These are phyloP conservation scores for Branchinecta lynchi DNA, from an alignment of 1,140 invertebrate species.

Conservation along the genomic window DNA sequence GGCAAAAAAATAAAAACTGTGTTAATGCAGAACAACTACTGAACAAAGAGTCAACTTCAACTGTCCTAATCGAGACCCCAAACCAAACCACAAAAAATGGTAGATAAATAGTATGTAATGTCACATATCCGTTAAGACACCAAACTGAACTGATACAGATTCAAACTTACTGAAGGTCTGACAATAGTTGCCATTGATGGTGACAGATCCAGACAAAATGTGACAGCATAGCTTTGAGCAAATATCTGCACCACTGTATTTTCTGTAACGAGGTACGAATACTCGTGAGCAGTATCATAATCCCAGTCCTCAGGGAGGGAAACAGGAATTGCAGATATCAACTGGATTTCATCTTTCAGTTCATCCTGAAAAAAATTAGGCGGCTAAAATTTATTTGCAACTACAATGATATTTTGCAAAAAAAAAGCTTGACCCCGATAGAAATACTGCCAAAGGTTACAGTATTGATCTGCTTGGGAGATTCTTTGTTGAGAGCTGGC, in stretches of 20 bases:
- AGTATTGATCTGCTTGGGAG: not conserved
- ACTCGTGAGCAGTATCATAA: not conserved
- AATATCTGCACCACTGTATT: not conserved
- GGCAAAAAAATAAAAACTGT: too few species aligned
- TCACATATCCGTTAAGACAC: too few species aligned
- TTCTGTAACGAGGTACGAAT: not conserved
- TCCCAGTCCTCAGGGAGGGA: not conserved
- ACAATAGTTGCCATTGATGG: constrained; percentile 2
- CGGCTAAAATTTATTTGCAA: too few species aligned
- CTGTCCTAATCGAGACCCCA: too few species aligned
- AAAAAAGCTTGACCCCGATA: not conserved
- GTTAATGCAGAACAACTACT: too few species aligned
- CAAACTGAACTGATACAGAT: too few species aligned
- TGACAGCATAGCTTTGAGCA: not conserved
- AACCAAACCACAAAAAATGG: too few species aligned
- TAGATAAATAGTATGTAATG: too few species aligned
- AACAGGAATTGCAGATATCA: not conserved
- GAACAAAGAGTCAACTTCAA: too few species aligned
- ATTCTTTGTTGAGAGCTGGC: not conserved
- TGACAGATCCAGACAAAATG: not conserved
- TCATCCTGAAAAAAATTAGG: not conserved
- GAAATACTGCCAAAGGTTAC: not conserved
- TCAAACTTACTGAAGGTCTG: not conserved
- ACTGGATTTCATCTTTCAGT: not conserved
- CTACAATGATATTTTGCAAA: not conserved